These are phyloP conservation scores for Pyrocoelia pectoralis DNA, from an alignment of 2,888 invertebrate species.

Conservation along the genomic window DNA sequence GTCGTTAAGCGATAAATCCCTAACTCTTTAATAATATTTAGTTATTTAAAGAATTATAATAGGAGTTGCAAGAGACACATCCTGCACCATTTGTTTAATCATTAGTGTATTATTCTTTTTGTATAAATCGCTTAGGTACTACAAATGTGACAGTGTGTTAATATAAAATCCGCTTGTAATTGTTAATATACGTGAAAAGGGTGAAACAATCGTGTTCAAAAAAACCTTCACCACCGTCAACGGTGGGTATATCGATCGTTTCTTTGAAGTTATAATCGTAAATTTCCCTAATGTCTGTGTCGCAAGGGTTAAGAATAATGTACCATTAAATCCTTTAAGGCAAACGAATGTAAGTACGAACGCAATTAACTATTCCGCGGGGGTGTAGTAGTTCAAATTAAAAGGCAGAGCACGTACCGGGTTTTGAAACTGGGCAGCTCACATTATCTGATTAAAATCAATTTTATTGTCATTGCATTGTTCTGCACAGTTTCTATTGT, in stretches of 20 bases:
- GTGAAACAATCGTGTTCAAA: conserved; percentile 28
- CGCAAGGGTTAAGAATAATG: conserved; percentile 39
- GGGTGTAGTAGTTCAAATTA: conserved; percentile 42
- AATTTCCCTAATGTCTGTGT: conserved; percentile 43
- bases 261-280: conserved; percentile 9
- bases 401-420: conserved; percentile 41
- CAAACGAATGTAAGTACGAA: conserved; percentile 48
- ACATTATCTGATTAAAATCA: conserved; percentile 57
- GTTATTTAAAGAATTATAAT: neutral
- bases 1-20: neutral
- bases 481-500: conserved; percentile 40
- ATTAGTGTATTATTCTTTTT: neutral
- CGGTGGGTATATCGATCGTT: neutral
- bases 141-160: neutral
- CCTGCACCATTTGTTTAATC: neutral
- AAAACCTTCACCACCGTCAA: conserved; percentile 23
- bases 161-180: neutral
- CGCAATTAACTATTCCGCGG: conserved; percentile 28
- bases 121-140: no score
- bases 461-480: conserved; percentile 49
- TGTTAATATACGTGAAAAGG: no score
- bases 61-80: conserved; percentile 14
- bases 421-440: conserved; percentile 35
- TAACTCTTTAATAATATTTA: neutral
- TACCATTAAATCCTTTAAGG: conserved; percentile 45